A percentile compares a stretch with the other conserved stretches of the same genome.
Evolutionary conservation across 2,113 vertebrate species (phyloP).

Genomic region (Prochilodus magdalenae): DNA sequence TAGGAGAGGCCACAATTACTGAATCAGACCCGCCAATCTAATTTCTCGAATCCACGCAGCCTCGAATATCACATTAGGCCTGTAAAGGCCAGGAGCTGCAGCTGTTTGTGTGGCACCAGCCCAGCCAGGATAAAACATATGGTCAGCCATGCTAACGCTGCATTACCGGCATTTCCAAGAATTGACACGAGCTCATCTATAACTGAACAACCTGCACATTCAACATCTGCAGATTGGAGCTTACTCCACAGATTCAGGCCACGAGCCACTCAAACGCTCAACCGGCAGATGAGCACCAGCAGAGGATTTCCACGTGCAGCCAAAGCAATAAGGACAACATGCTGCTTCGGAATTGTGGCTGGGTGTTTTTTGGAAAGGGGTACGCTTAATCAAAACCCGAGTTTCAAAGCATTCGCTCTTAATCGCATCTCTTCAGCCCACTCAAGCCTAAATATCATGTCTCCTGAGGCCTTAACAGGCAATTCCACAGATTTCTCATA

Average conservation of each 20-base stretch:
- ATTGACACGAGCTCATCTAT: constrained; percentile 1
- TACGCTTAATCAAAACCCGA: not conserved
- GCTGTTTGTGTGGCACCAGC: not conserved
- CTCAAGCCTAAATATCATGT: too few relatives aligned
- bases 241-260: constrained; percentile 16
- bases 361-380: not conserved
- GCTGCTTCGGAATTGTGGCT: not conserved
- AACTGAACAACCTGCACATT: constrained; percentile 12
- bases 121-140: not conserved
- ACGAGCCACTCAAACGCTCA: constrained; percentile 27
- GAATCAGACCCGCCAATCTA: constrained; percentile 2
- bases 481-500: too few relatives aligned
- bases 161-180: constrained; percentile 8
- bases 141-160: not conserved
- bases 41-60: constrained; percentile 14
- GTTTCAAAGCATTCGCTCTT: not conserved
- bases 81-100: not conserved
- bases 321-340: not conserved
- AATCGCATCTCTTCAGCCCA: not conserved
- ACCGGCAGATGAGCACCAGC: not conserved
- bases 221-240: constrained; percentile 7
- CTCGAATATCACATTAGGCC: not conserved
- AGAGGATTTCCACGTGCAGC: not conserved
- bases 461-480: too few relatives aligned
- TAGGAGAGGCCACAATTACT: constrained; percentile 29